These are phyloP conservation scores for Drosophila longiperda DNA, from an alignment of 2,888 invertebrate genomes.

Conservation along the genomic window DNA sequence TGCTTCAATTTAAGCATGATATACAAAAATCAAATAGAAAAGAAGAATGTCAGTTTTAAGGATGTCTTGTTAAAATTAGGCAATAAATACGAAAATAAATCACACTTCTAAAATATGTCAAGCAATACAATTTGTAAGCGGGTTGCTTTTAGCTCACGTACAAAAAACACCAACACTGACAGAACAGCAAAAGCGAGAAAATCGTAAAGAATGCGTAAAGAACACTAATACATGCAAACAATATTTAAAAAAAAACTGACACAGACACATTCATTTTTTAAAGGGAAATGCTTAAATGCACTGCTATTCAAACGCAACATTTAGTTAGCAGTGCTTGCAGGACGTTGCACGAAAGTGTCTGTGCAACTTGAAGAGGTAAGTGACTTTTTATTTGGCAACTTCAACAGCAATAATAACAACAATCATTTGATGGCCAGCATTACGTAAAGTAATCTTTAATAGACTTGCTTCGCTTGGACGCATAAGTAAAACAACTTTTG, in stretches of 20 bases:
- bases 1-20: neutral
- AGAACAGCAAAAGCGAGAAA: neutral
- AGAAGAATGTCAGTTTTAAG: neutral
- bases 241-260: neutral
- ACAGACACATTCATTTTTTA: neutral
- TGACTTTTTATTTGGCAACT: conserved; percentile 21
- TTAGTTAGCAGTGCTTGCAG: neutral
- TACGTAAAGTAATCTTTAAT: conserved; percentile 65
- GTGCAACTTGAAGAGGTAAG: conserved; percentile 21
- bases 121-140: conserved; percentile 10
- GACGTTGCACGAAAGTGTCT: neutral
- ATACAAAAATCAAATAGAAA: neutral
- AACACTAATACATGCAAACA: neutral
- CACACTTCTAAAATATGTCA: conserved; percentile 12
- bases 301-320: conserved; percentile 1
- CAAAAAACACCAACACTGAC: neutral
- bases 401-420: neutral
- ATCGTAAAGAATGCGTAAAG: neutral
- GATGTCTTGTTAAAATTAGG: neutral
- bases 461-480: conserved; percentile 65
- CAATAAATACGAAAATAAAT: conserved; percentile 9
- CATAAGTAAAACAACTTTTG: conserved; percentile 60
- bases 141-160: conserved; percentile 9
- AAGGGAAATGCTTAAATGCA: conserved; percentile 1
- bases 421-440: conserved; percentile 32